Conservation (phyloP, 1,140 invertebrate species). For the Hyphantria cunea region DNA sequence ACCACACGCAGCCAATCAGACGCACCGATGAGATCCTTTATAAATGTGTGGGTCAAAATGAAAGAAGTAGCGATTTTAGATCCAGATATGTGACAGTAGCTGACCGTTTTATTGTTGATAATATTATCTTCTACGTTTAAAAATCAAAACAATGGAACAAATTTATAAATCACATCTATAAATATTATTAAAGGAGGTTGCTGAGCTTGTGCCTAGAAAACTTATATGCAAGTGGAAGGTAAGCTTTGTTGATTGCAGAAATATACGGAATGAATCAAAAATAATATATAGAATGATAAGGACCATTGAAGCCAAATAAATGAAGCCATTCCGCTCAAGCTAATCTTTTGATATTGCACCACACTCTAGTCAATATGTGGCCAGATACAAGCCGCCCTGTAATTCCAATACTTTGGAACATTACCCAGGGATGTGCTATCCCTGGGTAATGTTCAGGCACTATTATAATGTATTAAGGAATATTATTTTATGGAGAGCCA, state of each 20-base stretch:
- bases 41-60: conserved; percentile 40
- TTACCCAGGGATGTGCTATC: conserved; percentile 75
- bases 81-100: background rate
- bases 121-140: background rate
- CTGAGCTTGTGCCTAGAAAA: too few species aligned
- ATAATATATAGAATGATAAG: too few species aligned
- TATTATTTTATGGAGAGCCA: conserved; percentile 76
- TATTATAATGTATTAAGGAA: conserved; percentile 82
- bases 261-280: too few species aligned
- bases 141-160: too few species aligned
- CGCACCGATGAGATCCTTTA: conserved; percentile 67
- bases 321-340: too few species aligned
- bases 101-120: background rate
- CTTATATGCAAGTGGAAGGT: too few species aligned
- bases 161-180: too few species aligned
- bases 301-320: too few species aligned
- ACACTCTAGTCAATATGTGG: conserved; percentile 50
- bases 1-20: conserved; percentile 78
- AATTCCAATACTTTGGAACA: conserved; percentile 80
- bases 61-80: conserved; percentile 34
- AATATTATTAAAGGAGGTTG: too few species aligned
- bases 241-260: too few species aligned
- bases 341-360: conserved; percentile 32
- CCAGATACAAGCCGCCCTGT: conserved; percentile 71
- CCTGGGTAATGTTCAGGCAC: too few species aligned